phyloP scores from a whole-genome alignment of 2,113 vertebrate genomes.

The Crotalus viridis region DNA sequence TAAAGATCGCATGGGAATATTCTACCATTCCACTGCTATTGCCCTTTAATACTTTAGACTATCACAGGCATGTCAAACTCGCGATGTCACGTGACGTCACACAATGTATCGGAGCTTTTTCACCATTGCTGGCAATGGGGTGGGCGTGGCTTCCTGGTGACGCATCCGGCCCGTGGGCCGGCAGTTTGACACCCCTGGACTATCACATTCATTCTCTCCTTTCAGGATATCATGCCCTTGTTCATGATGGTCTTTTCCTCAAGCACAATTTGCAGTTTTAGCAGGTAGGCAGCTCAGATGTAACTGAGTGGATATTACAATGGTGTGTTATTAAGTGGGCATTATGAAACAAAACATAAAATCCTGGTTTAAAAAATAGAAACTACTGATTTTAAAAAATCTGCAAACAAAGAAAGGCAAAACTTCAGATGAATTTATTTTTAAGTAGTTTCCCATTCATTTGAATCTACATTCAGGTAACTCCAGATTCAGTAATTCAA shows the following conservation, averaged over 20 bases:
- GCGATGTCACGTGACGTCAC: too few relatives aligned
- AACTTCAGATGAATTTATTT: conserved; percentile 28
- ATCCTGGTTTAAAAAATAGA: not conserved
- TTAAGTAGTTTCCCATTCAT: not conserved
- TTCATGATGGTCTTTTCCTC: not conserved
- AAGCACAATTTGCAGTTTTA: not conserved
- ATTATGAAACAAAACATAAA: not conserved
- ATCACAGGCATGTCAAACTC: too few relatives aligned
- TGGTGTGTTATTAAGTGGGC: not conserved
- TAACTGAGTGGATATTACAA: not conserved
- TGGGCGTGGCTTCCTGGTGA: too few relatives aligned
- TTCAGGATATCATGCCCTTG: not conserved
- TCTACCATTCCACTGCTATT: not conserved
- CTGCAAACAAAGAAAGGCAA: not conserved
- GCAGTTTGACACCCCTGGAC: not conserved
- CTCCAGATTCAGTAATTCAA: not conserved
- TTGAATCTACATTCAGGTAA: not conserved
- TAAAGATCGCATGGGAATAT: not conserved
- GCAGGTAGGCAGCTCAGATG: not conserved
- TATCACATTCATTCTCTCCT: not conserved
- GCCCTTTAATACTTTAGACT: not conserved
- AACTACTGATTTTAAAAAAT: not conserved
- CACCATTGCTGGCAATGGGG: too few relatives aligned
- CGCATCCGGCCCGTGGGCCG: too few relatives aligned
- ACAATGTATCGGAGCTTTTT: too few relatives aligned